Percentiles rank a stretch among this genome's conserved stretches.
These are phyloP conservation scores for Mastomys natalensis DNA, from an alignment of 2,113 vertebrate species.

Conservation along the genomic window DNA sequence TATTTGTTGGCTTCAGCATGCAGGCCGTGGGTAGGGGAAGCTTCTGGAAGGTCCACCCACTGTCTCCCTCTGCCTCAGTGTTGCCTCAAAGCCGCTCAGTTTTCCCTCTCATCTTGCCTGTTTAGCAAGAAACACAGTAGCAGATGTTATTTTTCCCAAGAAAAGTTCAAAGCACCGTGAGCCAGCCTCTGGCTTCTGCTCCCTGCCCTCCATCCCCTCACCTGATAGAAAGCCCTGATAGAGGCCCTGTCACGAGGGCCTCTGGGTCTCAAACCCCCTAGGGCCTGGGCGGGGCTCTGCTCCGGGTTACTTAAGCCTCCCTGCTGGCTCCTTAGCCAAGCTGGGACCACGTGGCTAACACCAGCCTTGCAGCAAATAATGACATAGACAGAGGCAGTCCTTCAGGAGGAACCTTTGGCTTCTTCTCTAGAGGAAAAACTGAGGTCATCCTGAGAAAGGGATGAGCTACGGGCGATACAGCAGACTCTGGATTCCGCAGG, in stretches of 20 bases:
- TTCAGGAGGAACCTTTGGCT: constrained; percentile 32
- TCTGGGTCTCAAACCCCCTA: no score
- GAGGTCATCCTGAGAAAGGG: constrained; percentile 56
- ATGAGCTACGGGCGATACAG: neutral
- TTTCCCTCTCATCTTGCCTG: neutral
- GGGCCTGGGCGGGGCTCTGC: neutral
- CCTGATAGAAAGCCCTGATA: constrained; percentile 40
- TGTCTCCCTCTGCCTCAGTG: neutral
- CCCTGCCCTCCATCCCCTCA: neutral
- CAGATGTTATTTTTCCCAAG: neutral
- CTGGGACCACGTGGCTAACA: neutral
- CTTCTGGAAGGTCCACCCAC: neutral
- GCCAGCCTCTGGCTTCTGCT: neutral
- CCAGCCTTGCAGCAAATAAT: neutral
- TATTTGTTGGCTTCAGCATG: neutral
- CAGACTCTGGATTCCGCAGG: neutral
- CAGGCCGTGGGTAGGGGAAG: neutral
- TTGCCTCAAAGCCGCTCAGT: neutral
- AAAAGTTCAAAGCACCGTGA: neutral
- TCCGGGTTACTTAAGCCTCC: neutral
- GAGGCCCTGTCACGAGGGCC: neutral
- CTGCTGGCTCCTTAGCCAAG: neutral
- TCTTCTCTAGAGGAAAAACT: constrained; percentile 46
- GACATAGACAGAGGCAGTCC: constrained; percentile 22
- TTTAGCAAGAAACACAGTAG: neutral